Evolutionary conservation across 2,797 vertebrate genomes (phyloP), one percentile per base, ranked within the genome.

Genomic region (Enteromius argenteus): DNA sequence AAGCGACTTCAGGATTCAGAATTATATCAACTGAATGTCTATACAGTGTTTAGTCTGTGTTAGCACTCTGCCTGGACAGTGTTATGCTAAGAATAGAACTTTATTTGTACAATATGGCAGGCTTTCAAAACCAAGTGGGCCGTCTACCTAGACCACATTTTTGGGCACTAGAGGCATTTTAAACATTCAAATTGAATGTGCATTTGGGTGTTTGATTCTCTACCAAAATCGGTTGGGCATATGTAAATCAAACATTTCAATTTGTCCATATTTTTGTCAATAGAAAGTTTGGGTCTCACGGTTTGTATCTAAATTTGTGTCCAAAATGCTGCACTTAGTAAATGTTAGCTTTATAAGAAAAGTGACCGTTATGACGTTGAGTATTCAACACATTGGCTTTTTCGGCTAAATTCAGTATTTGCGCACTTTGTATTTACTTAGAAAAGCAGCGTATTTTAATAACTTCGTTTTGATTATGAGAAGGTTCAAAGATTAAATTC

Each of bases 21-120:
- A 35, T 77, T 3, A 62, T 71, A 15, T 56, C 51, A 69, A 46
- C 49, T 32, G 51, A 60, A 60, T 1, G 13, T 42, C 62, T 56
- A 68, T 83, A 37, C 27, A 42, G 35, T 69, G 79, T 80, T 80
- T 80, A 71, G 58, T 71, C 68, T 51, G n/a, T 64, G 56, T 62
- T 35, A 53, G 58, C 5, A n/a, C 66, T 81, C 73, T 49, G 71
- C 81, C 66, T 79, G 80, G 60, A 62, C 32, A 68, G n/a, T 58
- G 32, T 66, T 76, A 44, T 75, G 35, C 49, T 14, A 77, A 77
- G 64, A 77, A 68, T 23, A 67, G 23, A 46, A 74, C 51, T 81
- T 80, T 83, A 79, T 73, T 80, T 73, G 62, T 56, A 51, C 17
- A 68, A 58, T 32, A 14, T 46, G 64, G 37, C 46, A 19, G 69